A percentile compares a stretch with the other conserved stretches of the same genome.
Evolutionary conservation across 2,113 vertebrate genomes (phyloP).

Genomic region (Tragelaphus buxtoni): DNA sequence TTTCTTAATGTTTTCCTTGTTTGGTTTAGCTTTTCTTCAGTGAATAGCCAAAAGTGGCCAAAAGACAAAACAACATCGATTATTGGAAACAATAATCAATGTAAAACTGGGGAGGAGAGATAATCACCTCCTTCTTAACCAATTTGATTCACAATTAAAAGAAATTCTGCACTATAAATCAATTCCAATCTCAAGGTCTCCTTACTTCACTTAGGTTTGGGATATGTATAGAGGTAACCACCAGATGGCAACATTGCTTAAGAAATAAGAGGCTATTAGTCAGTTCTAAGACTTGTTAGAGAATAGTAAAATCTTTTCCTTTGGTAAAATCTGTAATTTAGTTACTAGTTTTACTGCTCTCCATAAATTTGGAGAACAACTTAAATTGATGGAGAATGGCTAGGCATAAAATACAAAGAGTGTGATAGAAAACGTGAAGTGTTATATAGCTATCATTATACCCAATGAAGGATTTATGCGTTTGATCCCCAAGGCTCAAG

Average conservation of each 20-base stretch:
- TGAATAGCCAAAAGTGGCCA: not conserved
- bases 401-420: not conserved
- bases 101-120: not conserved
- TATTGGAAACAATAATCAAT: not conserved
- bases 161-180: not conserved
- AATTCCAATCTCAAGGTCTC: not conserved
- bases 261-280: not conserved
- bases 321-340: not conserved
- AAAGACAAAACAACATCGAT: not conserved
- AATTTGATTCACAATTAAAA: not conserved
- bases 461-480: not conserved
- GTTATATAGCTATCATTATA: not conserved
- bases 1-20: not conserved
- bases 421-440: not conserved
- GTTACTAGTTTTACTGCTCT: conserved; percentile 19
- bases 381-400: not conserved
- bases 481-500: not conserved
- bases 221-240: conserved; percentile 43
- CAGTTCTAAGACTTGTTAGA: not conserved
- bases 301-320: not conserved
- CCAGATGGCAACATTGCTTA: conserved; percentile 79
- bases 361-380: conserved; percentile 1
- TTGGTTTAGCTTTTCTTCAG: not conserved
- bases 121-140: not conserved
- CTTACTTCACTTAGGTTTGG: not conserved